Evolutionary conservation across 2,113 vertebrate genomes (phyloP).

Genomic region (Ceyx margarethae): DNA sequence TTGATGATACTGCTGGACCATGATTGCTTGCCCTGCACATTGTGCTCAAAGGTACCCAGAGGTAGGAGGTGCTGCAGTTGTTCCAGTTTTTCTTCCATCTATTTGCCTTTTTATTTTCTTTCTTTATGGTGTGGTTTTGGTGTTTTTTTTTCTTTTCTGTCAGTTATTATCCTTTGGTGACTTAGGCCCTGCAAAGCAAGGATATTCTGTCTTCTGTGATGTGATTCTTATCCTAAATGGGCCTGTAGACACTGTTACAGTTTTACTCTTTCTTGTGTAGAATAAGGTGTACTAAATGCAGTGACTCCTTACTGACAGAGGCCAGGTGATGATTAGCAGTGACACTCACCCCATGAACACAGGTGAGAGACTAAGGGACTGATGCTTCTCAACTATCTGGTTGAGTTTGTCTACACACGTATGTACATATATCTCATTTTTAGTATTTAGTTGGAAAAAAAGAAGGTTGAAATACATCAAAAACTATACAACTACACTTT

Average conservation of each 20-base stretch:
- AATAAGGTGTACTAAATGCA: background rate
- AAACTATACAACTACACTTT: background rate
- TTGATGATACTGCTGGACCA: background rate
- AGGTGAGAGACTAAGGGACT: background rate
- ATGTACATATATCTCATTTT: background rate
- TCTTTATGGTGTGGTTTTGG: no score
- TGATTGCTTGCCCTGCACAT: rapidly evolving
- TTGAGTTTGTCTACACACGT: background rate
- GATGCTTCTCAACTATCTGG: background rate
- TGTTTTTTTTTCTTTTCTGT: background rate
- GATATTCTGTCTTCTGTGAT: background rate
- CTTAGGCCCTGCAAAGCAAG: background rate
- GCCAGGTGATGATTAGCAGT: background rate
- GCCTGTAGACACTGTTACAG: background rate
- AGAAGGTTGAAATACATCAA: background rate
- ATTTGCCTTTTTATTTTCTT: background rate
- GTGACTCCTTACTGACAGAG: background rate
- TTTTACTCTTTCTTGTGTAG: background rate
- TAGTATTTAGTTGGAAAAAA: background rate
- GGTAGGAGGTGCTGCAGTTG: background rate
- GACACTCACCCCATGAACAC: background rate
- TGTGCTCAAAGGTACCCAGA: background rate
- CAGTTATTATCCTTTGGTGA: background rate
- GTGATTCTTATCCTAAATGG: background rate
- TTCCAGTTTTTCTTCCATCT: background rate